Evolutionary conservation across 2,888 invertebrate genomes (phyloP).

Genomic region (Drosophila cracens): DNA sequence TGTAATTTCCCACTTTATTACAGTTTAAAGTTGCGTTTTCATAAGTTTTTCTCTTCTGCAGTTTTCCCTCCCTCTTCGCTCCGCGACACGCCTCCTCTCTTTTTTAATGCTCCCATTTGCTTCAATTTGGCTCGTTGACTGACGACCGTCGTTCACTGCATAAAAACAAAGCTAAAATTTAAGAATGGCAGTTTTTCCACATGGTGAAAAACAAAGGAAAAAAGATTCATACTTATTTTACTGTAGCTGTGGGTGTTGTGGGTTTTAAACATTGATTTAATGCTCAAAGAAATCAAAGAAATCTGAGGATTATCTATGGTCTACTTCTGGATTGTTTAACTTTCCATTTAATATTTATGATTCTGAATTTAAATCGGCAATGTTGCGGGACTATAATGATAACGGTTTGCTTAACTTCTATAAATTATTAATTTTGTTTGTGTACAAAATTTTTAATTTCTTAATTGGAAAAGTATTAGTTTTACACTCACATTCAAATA

Average conservation of each 20-base stretch:
- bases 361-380: background rate
- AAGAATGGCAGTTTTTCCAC: conserved; percentile 11
- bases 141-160: conserved; percentile 8
- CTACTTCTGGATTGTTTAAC: background rate
- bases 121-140: conserved; percentile 56
- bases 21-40: conserved; percentile 79
- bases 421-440: background rate
- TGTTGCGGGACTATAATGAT: background rate
- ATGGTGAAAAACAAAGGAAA: background rate
- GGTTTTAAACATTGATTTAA: background rate
- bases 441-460: background rate
- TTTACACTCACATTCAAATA: background rate
- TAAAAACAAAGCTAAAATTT: background rate
- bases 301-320: background rate
- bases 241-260: conserved; percentile 9
- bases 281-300: background rate
- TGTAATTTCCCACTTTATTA: conserved; percentile 81
- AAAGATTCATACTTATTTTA: background rate
- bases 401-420: background rate
- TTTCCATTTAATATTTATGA: background rate
- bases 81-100: background rate
- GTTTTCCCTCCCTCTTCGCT: conserved; percentile 38
- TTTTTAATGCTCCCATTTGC: conserved; percentile 62
- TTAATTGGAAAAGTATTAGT: background rate
- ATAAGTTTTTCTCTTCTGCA: conserved; percentile 64